Percentiles rank a stretch among this genome's conserved stretches.
Conservation (phyloP, 1,140 invertebrate genomes). For the Drosophila lacteicornis region DNA sequence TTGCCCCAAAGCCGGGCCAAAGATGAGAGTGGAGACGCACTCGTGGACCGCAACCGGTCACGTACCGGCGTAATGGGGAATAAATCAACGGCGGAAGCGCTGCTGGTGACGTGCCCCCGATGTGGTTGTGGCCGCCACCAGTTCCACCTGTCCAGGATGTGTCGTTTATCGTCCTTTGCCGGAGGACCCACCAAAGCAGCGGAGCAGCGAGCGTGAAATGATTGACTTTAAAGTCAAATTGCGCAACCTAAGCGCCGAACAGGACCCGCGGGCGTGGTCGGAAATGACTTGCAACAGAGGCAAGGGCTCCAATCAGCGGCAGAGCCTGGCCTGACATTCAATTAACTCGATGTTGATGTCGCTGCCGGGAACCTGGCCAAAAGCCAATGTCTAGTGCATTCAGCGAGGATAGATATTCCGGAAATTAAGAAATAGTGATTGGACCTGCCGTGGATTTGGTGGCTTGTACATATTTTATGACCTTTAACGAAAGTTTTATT, state of each 20-base stretch:
- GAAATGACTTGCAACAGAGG: constrained; percentile 47
- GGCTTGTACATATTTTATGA: not conserved
- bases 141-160: constrained; percentile 35
- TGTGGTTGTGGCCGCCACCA: constrained; percentile 26
- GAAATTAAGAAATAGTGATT: constrained; percentile 18
- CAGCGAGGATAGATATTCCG: constrained; percentile 2
- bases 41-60: constrained; percentile 40
- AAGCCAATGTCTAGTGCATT: constrained; percentile 61
- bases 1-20: constrained; percentile 14
- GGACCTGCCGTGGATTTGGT: too few species aligned
- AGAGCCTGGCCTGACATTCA: constrained; percentile 59
- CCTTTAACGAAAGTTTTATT: not conserved
- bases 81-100: constrained; percentile 68
- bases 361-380: constrained; percentile 11
- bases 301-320: constrained; percentile 24
- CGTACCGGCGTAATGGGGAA: constrained; percentile 61
- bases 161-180: constrained; percentile 28
- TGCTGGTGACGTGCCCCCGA: constrained; percentile 45
- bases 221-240: constrained; percentile 78
- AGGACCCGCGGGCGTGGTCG: constrained; percentile 16
- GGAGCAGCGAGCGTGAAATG: constrained; percentile 47
- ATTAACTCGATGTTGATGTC: constrained; percentile 61
- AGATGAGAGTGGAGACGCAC: constrained; percentile 2
- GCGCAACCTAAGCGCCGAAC: constrained; percentile 51
- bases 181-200: not conserved